Conservation (phyloP, 2,113 vertebrate genomes). For the Pomatorhinus ruficollis region DNA sequence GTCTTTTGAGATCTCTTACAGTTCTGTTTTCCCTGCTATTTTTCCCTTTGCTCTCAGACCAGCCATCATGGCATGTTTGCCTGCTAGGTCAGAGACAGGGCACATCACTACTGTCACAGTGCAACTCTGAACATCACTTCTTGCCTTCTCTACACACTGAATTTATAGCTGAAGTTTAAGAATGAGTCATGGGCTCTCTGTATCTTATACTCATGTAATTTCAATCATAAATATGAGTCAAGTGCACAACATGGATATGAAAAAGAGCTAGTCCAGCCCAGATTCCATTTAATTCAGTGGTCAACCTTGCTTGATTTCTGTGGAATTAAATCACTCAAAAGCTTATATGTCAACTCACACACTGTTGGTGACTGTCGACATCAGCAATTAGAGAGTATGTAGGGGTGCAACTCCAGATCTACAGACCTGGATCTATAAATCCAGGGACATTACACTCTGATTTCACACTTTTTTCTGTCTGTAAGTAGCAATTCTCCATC, state of each 20-base stretch:
- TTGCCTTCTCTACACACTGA: neutral
- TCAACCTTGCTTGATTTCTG: neutral
- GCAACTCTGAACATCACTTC: neutral
- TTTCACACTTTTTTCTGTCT: neutral
- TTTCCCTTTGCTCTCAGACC: neutral
- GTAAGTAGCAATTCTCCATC: neutral
- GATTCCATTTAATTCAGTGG: neutral
- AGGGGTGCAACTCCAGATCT: neutral
- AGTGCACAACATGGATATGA: neutral
- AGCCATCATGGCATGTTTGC: neutral
- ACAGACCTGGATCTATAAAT: neutral
- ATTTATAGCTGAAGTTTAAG: neutral
- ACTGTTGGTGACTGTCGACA: neutral
- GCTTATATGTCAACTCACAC: neutral
- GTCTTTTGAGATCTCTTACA: neutral
- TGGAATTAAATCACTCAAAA: neutral
- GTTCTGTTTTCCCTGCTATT: neutral
- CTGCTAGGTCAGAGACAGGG: neutral
- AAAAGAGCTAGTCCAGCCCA: neutral
- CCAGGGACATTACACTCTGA: neutral
- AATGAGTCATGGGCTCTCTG: neutral
- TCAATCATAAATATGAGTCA: neutral
- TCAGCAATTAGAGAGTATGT: neutral
- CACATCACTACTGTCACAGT: neutral
- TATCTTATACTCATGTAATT: neutral